These are phyloP conservation scores for Epistrophe grossulariae DNA, from an alignment of 2,888 invertebrate species.

Conservation along the genomic window DNA sequence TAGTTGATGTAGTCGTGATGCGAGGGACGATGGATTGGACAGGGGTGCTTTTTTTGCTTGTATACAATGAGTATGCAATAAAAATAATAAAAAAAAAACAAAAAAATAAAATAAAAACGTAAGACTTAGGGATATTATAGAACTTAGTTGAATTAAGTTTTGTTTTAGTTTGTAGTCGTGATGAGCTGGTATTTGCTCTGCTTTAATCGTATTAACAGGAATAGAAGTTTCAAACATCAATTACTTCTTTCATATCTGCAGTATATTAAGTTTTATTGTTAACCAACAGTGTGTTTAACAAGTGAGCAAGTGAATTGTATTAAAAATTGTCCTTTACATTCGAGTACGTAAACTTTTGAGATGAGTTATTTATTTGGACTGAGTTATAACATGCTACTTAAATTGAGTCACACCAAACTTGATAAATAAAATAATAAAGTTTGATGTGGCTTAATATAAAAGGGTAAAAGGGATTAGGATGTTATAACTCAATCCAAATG, in stretches of 20 bases:
- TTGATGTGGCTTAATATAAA: too few species aligned
- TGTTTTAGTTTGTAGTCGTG: conserved; percentile 58
- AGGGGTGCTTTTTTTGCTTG: not conserved
- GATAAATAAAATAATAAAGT: too few species aligned
- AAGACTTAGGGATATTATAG: conserved; percentile 62
- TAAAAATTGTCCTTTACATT: not conserved
- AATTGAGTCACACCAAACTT: too few species aligned
- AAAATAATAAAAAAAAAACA: conserved; percentile 26
- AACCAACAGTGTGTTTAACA: conserved; percentile 14
- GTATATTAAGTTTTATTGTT: not conserved
- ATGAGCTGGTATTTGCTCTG: conserved; percentile 38
- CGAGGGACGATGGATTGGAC: not conserved
- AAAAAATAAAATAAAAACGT: conserved; percentile 8
- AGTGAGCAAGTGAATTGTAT: not conserved
- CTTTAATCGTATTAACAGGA: conserved; percentile 68
- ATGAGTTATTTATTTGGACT: not conserved
- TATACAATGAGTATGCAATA: conserved; percentile 42
- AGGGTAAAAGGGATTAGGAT: too few species aligned
- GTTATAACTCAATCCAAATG: too few species aligned
- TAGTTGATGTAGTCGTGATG: conserved; percentile 9
- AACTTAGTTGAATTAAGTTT: conserved; percentile 69
- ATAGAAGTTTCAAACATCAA: conserved; percentile 23
- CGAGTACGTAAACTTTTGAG: not conserved
- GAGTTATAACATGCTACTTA: too few species aligned
- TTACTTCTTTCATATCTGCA: not conserved